Percentiles rank a stretch among this genome's conserved stretches.
Conservation (phyloP, 2,888 invertebrate species). For the Drosophila kuntzei region DNA sequence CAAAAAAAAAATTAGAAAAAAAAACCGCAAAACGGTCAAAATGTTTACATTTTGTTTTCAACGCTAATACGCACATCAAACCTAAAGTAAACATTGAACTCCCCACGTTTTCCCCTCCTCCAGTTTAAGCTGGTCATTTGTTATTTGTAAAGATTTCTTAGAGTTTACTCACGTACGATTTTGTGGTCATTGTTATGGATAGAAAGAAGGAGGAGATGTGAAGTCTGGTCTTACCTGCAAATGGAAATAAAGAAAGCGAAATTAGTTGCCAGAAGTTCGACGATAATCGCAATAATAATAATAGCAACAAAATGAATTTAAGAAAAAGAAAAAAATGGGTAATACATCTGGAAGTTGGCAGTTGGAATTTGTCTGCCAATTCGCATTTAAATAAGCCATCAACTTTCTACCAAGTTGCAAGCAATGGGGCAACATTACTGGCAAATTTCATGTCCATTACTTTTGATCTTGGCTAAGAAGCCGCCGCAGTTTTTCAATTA, state of each 20-base stretch:
- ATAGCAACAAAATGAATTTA: constrained; percentile 24
- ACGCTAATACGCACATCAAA: constrained; percentile 68
- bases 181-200: constrained; percentile 56
- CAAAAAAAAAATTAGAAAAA: constrained; percentile 18
- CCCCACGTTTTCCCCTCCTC: background rate
- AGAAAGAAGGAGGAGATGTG: background rate
- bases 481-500: constrained; percentile 60
- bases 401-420: constrained; percentile 53
- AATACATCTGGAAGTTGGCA: constrained; percentile 7
- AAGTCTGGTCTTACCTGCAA: constrained; percentile 61
- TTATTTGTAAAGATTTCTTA: constrained; percentile 24
- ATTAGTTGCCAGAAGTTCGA: constrained; percentile 47
- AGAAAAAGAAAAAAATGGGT: constrained; percentile 8
- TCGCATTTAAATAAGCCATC: constrained; percentile 64
- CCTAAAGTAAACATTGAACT: constrained; percentile 10
- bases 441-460: constrained; percentile 41
- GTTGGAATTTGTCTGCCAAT: constrained; percentile 28
- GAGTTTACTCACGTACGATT: constrained; percentile 62
- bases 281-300: constrained; percentile 38
- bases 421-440: constrained; percentile 23
- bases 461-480: constrained; percentile 39
- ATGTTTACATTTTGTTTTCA: constrained; percentile 71
- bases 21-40: constrained; percentile 63
- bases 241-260: constrained; percentile 52
- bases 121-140: background rate